A percentile compares a stretch with the other conserved stretches of the same genome.
Conservation (phyloP, 2,888 invertebrate genomes). For the Arctia plantaginis region DNA sequence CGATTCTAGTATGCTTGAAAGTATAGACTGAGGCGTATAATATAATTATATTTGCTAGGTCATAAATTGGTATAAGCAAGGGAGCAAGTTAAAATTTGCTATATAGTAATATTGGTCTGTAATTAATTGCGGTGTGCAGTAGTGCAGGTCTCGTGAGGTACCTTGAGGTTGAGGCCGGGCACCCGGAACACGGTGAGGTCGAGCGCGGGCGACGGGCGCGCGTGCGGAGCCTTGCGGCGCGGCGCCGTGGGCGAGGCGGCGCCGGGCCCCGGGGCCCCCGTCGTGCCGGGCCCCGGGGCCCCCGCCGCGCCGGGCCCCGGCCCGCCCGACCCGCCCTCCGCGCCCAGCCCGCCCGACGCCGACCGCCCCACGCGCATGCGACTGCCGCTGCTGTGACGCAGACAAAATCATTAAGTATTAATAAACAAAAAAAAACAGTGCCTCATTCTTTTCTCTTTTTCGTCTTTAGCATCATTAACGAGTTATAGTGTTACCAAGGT, state of each 20-base stretch:
- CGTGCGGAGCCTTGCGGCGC: slow-evolving; percentile 59
- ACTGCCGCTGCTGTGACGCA: slow-evolving; percentile 60
- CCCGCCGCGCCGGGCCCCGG: slow-evolving; percentile 53
- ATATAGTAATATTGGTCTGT: no score
- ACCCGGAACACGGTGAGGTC: slow-evolving; percentile 96
- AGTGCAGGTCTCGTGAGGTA: slow-evolving; percentile 57
- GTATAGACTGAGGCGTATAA: no score
- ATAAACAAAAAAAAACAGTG: no score
- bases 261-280: slow-evolving; percentile 59
- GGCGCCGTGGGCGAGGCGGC: slow-evolving; percentile 57
- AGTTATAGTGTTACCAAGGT: no score
- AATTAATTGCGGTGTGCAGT: neutral
- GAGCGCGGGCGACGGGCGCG: slow-evolving; percentile 83
- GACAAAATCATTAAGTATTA: neutral
- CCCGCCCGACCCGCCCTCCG: slow-evolving; percentile 60
- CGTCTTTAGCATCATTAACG: no score
- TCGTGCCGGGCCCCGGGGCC: slow-evolving; percentile 76
- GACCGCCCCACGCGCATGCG: slow-evolving; percentile 92
- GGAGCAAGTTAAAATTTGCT: no score
- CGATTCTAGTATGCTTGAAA: no score
- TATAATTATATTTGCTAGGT: no score
- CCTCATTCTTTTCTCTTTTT: no score
- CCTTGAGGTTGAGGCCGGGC: slow-evolving; percentile 96
- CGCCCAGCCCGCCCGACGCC: slow-evolving; percentile 88
- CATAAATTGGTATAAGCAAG: no score